These are phyloP conservation scores for Acropora tenuis DNA, from an alignment of 64 coral and sea anemone species.

Conservation along the genomic window DNA sequence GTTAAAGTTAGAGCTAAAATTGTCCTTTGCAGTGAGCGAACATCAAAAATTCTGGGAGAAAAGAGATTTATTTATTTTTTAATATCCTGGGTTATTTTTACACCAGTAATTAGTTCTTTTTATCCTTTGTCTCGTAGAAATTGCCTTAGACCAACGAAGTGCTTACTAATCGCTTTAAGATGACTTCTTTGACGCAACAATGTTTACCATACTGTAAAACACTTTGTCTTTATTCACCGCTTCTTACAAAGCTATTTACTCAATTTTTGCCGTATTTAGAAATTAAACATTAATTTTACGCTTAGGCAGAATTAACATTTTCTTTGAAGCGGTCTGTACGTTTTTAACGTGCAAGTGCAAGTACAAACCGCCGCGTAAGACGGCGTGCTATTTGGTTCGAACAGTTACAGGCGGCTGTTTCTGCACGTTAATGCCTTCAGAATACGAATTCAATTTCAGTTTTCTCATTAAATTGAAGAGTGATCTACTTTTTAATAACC, in stretches of 20 bases:
- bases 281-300: neutral
- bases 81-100: slow-evolving; percentile 21
- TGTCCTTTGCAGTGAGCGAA: neutral
- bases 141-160: neutral
- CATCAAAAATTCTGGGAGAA: neutral
- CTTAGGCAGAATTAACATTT: too few relatives aligned
- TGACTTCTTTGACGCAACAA: slow-evolving; percentile 10
- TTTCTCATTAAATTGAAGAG: neutral
- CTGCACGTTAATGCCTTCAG: neutral
- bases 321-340: too few relatives aligned
- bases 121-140: slow-evolving; percentile 4
- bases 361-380: too few relatives aligned
- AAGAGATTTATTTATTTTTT: neutral
- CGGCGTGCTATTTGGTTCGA: too few relatives aligned
- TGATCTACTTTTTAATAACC: neutral
- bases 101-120: slow-evolving; percentile 6
- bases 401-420: too few relatives aligned
- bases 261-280: neutral
- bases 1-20: neutral
- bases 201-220: neutral
- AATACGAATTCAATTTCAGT: neutral
- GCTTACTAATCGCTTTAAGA: slow-evolving; percentile 2
- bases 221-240: neutral
- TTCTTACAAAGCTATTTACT: neutral
- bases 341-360: too few relatives aligned